Evolutionary conservation across 2,113 vertebrate genomes (phyloP), one percentile per base, ranked within the genome.

Genomic region (Onychostruthus taczanowskii): DNA sequence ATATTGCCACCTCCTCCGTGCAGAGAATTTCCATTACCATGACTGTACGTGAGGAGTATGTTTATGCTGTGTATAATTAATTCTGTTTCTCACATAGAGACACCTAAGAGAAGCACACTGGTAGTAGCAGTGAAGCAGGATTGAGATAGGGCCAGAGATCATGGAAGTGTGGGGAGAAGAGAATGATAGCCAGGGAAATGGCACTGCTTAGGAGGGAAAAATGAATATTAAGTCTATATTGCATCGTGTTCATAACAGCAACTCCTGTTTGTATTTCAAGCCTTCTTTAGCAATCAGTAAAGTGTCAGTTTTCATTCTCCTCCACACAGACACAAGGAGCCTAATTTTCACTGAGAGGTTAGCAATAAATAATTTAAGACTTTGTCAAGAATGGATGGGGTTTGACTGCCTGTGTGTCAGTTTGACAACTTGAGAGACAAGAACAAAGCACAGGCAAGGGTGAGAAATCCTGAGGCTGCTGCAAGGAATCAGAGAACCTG

Each of bases 41-140:
- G 16, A 19, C 1, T 37, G 6, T 18, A 49, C 4, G 0, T 56
- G 59, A 28, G 0, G 0, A 73, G 8, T 16, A 7, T 23, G 14
- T 30, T 80, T 16, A 56, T 35, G 16, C 26, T 35, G 14, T 7
- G 2, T 5, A 28, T 26, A 68, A 61, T 67, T 82, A 67, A 37
- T 68, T 61, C 1, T 22, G 7, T 30, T 47, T 59, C 30, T 79
- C 41, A 41, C 11, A 3, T 2, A 37, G 19, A 59, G 53, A 55
- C 41, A 56, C 28, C 63, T 7, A 33, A 67, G 37, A 76, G 53
- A 69, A 69, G 43, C n/a, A 39, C 8, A 14, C 1, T 30, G 24
- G 33, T 9, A 84, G 46, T 69, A 76, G 50, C 41, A 67, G 35
- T 9, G 35, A 50, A 56, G n/a, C 41, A 73, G 50, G 56, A 52